A percentile compares a stretch with the other conserved stretches of the same genome.
These are phyloP conservation scores for Spodoptera picta DNA, from an alignment of 2,888 invertebrate species.

Conservation along the genomic window DNA sequence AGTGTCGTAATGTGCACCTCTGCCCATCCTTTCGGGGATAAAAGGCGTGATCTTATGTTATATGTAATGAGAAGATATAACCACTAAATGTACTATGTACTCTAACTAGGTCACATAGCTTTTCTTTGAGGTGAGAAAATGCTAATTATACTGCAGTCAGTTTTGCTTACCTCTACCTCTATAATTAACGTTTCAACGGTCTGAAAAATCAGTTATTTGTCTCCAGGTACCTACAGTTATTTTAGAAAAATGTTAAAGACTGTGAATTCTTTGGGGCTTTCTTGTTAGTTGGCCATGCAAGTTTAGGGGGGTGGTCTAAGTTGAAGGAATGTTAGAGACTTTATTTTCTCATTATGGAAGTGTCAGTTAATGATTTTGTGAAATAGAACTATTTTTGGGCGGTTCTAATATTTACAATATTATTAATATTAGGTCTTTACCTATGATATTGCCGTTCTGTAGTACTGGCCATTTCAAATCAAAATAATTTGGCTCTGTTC, in stretches of 20 bases:
- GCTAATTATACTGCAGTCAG: constrained; percentile 13
- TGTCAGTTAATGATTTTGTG: too few species aligned
- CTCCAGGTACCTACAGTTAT: constrained; percentile 17
- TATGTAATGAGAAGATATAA: not conserved
- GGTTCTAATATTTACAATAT: too few species aligned
- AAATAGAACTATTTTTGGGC: too few species aligned
- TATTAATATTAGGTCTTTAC: too few species aligned
- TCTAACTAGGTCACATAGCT: not conserved
- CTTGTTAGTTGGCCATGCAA: constrained; percentile 65
- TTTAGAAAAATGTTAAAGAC: constrained; percentile 44
- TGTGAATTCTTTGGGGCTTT: constrained; percentile 61
- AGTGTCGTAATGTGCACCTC: too few species aligned
- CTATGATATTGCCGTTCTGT: too few species aligned
- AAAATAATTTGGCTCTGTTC: too few species aligned
- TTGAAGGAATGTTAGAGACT: constrained; percentile 25
- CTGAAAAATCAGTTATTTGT: constrained; percentile 11
- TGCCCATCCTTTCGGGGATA: too few species aligned
- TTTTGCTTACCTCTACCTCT: too few species aligned
- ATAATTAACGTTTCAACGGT: constrained; percentile 3
- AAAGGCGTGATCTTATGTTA: too few species aligned
- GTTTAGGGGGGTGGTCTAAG: constrained; percentile 45
- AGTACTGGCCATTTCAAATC: too few species aligned
- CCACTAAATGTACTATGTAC: not conserved
- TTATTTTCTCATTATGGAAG: too few species aligned
- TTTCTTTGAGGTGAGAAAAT: constrained; percentile 14